Conservation (phyloP, 30 jellyfish, hydroid and myxozoan species). For the Aurelia aurita region DNA sequence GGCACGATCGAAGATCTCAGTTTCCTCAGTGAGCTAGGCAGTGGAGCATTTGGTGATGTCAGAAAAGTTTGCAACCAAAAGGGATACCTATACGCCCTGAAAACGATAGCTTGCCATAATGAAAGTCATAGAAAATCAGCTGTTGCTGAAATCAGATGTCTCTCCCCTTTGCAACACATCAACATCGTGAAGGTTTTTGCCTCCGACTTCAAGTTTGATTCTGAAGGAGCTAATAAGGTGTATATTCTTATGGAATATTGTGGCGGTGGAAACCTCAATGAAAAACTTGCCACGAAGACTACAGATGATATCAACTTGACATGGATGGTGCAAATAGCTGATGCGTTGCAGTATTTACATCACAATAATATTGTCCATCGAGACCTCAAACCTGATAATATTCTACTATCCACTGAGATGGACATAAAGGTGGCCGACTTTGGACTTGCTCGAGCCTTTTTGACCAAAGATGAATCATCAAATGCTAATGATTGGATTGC, state of each 20-base stretch:
- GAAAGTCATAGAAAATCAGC: conserved; percentile 14
- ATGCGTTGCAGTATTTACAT: conserved; percentile 51
- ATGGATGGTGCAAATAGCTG: conserved; percentile 72
- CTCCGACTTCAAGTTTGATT: conserved; percentile 40
- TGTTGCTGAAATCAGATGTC: conserved; percentile 57
- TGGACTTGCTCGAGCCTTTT: conserved; percentile 72
- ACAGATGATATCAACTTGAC: conserved; percentile 18
- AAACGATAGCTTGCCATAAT: conserved; percentile 3
- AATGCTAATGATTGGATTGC: conserved; percentile 12
- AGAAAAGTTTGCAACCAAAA: conserved; percentile 45
- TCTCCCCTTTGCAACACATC: conserved; percentile 22
- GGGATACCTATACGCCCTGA: conserved; percentile 55
- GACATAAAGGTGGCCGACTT: conserved; percentile 72
- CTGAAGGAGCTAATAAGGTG: conserved; percentile 7
- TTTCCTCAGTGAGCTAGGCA: conserved; percentile 38
- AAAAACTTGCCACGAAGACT: not conserved
- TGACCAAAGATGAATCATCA: not conserved
- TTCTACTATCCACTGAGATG: conserved; percentile 39
- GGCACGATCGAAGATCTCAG: conserved; percentile 25
- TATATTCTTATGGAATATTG: conserved; percentile 71
- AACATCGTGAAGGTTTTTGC: conserved; percentile 60
- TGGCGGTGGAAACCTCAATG: conserved; percentile 65
- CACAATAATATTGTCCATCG: conserved; percentile 59
- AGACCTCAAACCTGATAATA: conserved; percentile 74
- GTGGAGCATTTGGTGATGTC: conserved; percentile 78